Conservation (phyloP, 2,113 vertebrate species). For the Pollimyrus isidori region DNA sequence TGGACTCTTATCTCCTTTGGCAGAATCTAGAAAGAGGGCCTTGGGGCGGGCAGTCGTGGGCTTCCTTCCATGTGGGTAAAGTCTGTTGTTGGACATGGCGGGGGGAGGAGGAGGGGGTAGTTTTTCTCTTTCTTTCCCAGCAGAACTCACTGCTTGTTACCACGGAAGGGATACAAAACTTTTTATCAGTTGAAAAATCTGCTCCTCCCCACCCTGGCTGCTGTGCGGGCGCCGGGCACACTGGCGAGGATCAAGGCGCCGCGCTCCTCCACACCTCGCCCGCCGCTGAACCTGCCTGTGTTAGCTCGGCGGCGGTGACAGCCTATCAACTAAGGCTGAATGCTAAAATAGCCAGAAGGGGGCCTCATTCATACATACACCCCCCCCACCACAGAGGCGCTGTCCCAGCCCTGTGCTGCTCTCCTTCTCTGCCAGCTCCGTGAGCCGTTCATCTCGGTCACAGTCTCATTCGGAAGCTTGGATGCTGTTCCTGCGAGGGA, state of each 20-base stretch:
- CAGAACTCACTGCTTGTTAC: not conserved
- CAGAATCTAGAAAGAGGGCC: constrained; percentile 17
- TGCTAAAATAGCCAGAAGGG: not conserved
- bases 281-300: not conserved
- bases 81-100: not conserved
- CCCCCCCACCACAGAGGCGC: not conserved
- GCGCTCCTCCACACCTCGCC: not conserved
- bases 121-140: not conserved
- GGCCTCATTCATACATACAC: not conserved
- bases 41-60: not conserved
- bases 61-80: too few species aligned
- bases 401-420: not conserved
- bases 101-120: too few species aligned
- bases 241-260: not conserved
- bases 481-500: not conserved
- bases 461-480: not conserved
- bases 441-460: not conserved
- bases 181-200: not conserved
- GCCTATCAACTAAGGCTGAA: not conserved
- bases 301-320: not conserved
- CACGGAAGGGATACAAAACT: not conserved
- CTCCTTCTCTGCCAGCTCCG: not conserved
- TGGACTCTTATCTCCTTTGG: constrained; percentile 23
- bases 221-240: not conserved
- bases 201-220: not conserved